phyloP scores from a whole-genome alignment of 1,140 invertebrate genomes.

The Ephestia elutella region DNA sequence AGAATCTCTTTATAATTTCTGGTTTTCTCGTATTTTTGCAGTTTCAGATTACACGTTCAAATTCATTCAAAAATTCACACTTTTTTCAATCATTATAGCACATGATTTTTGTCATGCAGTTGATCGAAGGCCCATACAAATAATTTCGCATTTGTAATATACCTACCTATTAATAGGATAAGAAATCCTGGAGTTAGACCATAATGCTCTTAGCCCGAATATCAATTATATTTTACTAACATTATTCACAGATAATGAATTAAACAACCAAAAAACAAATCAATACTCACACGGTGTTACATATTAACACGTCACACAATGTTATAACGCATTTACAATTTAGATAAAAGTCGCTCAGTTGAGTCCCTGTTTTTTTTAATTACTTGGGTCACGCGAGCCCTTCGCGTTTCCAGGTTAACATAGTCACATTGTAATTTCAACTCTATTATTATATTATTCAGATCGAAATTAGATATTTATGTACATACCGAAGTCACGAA shows the following conservation, averaged over 20 bases:
- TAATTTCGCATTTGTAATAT: too few species aligned
- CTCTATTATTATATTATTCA: background rate
- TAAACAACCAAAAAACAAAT: conserved; percentile 1
- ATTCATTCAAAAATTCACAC: too few species aligned
- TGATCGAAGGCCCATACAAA: too few species aligned
- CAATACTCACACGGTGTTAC: conserved; percentile 5
- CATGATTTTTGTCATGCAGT: too few species aligned
- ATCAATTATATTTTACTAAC: background rate
- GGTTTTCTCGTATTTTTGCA: too few species aligned
- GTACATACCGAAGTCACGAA: background rate
- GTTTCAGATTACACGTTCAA: too few species aligned
- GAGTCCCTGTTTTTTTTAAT: conserved; percentile 13
- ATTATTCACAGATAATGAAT: background rate
- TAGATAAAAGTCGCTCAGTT: conserved; percentile 18
- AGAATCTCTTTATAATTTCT: too few species aligned
- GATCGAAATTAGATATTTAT: background rate
- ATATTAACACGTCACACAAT: conserved; percentile 13
- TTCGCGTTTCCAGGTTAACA: conserved; percentile 11
- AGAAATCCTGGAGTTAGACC: too few species aligned
- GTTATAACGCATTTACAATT: conserved; percentile 18
- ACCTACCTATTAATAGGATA: too few species aligned
- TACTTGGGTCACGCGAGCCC: conserved; percentile 14
- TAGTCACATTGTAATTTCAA: background rate
- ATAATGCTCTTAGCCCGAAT: too few species aligned
- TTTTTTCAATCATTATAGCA: too few species aligned